These are phyloP conservation scores for Dendroctonus ponderosae DNA, from an alignment of 1,140 invertebrate genomes.

Conservation along the genomic window DNA sequence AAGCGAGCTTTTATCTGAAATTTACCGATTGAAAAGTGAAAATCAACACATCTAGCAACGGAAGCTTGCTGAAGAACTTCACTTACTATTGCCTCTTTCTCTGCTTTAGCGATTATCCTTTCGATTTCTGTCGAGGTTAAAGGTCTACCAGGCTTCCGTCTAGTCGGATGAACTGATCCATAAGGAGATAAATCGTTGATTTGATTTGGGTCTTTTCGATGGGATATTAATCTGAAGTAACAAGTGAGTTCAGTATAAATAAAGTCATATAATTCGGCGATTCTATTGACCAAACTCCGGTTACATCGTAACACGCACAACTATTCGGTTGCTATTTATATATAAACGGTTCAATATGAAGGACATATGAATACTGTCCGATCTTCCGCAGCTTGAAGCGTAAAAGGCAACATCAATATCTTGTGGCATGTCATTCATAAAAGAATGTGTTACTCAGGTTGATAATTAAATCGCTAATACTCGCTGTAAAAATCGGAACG, in stretches of 20 bases:
- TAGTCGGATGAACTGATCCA: constrained; percentile 52
- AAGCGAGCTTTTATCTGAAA: constrained; percentile 48
- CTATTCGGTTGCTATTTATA: too few relatives aligned
- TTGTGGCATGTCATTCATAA: not conserved
- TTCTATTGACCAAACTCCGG: too few relatives aligned
- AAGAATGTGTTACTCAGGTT: not conserved
- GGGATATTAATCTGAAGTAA: constrained; percentile 54
- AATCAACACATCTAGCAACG: not conserved
- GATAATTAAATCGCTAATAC: constrained; percentile 14
- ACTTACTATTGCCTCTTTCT: constrained; percentile 60
- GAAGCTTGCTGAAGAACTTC: not conserved
- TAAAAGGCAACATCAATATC: not conserved
- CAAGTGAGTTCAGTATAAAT: not conserved
- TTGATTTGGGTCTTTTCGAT: constrained; percentile 57
- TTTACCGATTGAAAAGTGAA: too few relatives aligned
- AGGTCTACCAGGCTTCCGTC: constrained; percentile 35
- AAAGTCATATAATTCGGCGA: too few relatives aligned
- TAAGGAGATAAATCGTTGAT: constrained; percentile 59
- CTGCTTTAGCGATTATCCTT: constrained; percentile 50
- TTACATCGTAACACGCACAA: too few relatives aligned
- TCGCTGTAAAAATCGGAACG: constrained; percentile 7
- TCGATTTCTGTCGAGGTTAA: constrained; percentile 45
- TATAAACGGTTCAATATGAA: too few relatives aligned
- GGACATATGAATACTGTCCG: too few relatives aligned
- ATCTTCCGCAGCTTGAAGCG: too few relatives aligned